Conservation (phyloP, 2,888 invertebrate species). For the Macrosoma leucophasiata region DNA sequence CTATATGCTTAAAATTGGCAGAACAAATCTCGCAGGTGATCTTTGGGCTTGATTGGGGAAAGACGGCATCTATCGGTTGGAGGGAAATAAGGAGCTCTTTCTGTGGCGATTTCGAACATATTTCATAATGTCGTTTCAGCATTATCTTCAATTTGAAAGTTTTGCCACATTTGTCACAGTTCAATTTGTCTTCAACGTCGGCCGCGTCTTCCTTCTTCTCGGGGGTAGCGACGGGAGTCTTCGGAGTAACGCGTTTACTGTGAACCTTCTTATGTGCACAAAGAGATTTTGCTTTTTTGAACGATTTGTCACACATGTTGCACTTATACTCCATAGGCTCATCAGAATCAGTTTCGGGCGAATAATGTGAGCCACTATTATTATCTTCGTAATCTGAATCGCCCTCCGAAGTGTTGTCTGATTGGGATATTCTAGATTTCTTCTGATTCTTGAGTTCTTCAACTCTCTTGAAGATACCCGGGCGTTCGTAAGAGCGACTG, state of each 20-base stretch:
- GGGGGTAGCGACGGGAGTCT: too few species aligned
- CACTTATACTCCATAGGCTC: slow-evolving; percentile 50
- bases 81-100: slow-evolving; percentile 54
- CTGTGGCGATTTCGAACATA: slow-evolving; percentile 43
- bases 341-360: slow-evolving; percentile 58
- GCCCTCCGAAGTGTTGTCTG: too few species aligned
- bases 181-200: slow-evolving; percentile 47
- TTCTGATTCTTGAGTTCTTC: slow-evolving; percentile 51
- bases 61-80: slow-evolving; percentile 48
- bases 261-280: slow-evolving; percentile 1
- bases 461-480: slow-evolving; percentile 48
- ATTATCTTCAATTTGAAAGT: slow-evolving; percentile 67
- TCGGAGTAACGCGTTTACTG: too few species aligned
- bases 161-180: slow-evolving; percentile 56
- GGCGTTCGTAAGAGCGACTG: slow-evolving; percentile 46
- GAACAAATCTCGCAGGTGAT: slow-evolving; percentile 52
- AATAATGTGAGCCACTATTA: slow-evolving; percentile 42
- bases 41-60: slow-evolving; percentile 20
- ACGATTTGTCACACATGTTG: slow-evolving; percentile 44
- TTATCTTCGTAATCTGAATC: slow-evolving; percentile 62
- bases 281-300: slow-evolving; percentile 21
- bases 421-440: slow-evolving; percentile 36
- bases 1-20: slow-evolving; percentile 50
- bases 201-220: slow-evolving; percentile 30
- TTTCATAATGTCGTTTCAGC: slow-evolving; percentile 57